A percentile compares a stretch with the other conserved stretches of the same genome.
Conservation (phyloP, 2,888 invertebrate species). For the Heliothis peltigera region DNA sequence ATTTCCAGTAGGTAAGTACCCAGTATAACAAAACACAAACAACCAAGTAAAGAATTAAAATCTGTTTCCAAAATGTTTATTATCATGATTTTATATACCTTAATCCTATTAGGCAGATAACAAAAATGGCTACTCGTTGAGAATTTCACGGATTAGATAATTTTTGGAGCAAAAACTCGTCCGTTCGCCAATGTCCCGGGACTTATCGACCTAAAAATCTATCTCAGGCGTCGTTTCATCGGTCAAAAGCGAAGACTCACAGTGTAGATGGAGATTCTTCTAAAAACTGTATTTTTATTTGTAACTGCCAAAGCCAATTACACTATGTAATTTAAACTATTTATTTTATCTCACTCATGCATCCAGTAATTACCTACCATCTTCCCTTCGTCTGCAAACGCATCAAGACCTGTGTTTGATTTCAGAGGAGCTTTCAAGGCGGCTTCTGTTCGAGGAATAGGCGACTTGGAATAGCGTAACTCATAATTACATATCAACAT, state of each 20-base stretch:
- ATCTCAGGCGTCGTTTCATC: conserved; percentile 28
- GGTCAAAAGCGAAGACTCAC: conserved; percentile 24
- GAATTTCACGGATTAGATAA: conserved; percentile 30
- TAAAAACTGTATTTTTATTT: conserved; percentile 9
- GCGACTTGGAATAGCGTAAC: too few species aligned
- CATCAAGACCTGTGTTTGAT: too few species aligned
- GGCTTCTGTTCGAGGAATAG: too few species aligned
- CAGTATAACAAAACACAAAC: conserved; percentile 20
- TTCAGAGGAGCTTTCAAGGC: too few species aligned
- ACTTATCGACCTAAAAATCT: conserved; percentile 41
- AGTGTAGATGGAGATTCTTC: conserved; percentile 19
- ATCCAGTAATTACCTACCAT: too few species aligned
- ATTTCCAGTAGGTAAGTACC: conserved; percentile 18
- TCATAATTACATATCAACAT: too few species aligned
- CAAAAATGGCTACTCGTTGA: conserved; percentile 9
- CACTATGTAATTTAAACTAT: too few species aligned
- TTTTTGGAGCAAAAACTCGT: conserved; percentile 22
- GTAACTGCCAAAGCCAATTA: too few species aligned
- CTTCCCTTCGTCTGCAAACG: too few species aligned
- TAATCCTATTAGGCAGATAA: conserved; percentile 12
- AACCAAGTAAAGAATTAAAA: conserved; percentile 2
- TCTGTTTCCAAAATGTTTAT: conserved; percentile 2
- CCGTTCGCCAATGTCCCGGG: conserved; percentile 1
- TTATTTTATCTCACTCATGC: too few species aligned
- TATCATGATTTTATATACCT: conserved; percentile 10